These are phyloP conservation scores for Thyatira batis DNA, from an alignment of 2,888 invertebrate genomes.

Conservation along the genomic window DNA sequence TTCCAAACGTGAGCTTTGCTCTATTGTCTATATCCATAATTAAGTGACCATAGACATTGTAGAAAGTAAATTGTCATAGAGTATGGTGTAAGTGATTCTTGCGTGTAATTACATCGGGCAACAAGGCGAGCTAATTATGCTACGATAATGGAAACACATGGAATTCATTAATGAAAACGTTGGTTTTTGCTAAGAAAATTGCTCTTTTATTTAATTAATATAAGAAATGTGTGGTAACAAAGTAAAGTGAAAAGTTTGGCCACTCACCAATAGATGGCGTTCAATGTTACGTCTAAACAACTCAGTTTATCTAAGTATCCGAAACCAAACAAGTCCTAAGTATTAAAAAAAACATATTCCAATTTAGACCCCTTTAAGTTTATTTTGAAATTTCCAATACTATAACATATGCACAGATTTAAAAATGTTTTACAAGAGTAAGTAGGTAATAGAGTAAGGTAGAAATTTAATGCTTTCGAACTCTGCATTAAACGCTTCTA, in stretches of 20 bases:
- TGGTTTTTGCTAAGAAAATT: not conserved
- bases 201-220: too few species aligned
- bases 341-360: too few species aligned
- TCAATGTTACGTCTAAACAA: not conserved
- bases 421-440: too few species aligned
- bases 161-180: not conserved
- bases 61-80: constrained; percentile 32
- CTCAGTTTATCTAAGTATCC: too few species aligned
- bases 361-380: too few species aligned
- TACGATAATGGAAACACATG: not conserved
- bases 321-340: too few species aligned
- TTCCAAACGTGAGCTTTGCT: constrained; percentile 59
- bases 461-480: too few species aligned
- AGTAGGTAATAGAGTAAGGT: too few species aligned
- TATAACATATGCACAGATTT: too few species aligned
- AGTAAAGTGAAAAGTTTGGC: not conserved
- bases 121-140: constrained; percentile 12
- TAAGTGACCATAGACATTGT: constrained; percentile 39
- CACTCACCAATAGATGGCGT: constrained; percentile 1
- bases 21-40: constrained; percentile 40
- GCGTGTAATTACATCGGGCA: constrained; percentile 27
- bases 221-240: too few species aligned
- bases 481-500: too few species aligned
- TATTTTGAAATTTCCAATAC: too few species aligned
- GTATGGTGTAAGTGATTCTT: constrained; percentile 5